phyloP scores from a whole-genome alignment of 2,888 invertebrate species.

The Dexiosoma caninum region DNA sequence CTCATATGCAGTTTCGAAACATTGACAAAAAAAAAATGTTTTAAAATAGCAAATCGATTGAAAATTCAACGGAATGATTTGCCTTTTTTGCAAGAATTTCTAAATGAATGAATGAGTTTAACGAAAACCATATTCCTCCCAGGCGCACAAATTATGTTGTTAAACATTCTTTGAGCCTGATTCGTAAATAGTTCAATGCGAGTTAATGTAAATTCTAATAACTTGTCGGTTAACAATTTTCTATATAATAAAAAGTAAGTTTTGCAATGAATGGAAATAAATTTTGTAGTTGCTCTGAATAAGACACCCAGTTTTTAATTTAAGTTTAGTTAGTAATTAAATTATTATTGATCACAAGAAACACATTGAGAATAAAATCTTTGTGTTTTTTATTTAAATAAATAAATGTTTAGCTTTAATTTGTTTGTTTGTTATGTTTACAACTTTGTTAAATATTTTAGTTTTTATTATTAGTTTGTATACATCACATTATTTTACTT shows the following conservation, averaged over 20 bases:
- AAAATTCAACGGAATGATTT: too few species aligned
- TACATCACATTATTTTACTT: background rate
- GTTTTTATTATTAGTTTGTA: conserved; percentile 1
- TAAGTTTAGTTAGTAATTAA: conserved; percentile 34
- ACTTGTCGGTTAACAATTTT: too few species aligned
- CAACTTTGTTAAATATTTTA: conserved; percentile 49
- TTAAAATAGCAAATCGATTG: background rate
- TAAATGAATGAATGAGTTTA: too few species aligned
- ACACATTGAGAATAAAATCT: conserved; percentile 3
- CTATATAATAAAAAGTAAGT: too few species aligned
- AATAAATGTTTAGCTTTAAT: conserved; percentile 49
- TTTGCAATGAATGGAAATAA: too few species aligned
- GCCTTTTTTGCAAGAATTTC: too few species aligned
- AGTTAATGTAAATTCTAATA: too few species aligned
- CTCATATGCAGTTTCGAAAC: background rate
- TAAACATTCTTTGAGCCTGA: too few species aligned
- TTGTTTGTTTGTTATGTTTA: conserved; percentile 51
- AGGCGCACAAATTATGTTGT: too few species aligned
- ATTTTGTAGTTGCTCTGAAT: too few species aligned
- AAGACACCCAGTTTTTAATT: conserved; percentile 8
- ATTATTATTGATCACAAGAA: conserved; percentile 24
- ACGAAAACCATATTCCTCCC: too few species aligned
- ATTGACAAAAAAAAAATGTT: background rate
- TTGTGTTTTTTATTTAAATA: conserved; percentile 16
- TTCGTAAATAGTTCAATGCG: too few species aligned